Evolutionary conservation across 2,113 vertebrate genomes (phyloP).

Genomic region (Rhabdomys dilectus): DNA sequence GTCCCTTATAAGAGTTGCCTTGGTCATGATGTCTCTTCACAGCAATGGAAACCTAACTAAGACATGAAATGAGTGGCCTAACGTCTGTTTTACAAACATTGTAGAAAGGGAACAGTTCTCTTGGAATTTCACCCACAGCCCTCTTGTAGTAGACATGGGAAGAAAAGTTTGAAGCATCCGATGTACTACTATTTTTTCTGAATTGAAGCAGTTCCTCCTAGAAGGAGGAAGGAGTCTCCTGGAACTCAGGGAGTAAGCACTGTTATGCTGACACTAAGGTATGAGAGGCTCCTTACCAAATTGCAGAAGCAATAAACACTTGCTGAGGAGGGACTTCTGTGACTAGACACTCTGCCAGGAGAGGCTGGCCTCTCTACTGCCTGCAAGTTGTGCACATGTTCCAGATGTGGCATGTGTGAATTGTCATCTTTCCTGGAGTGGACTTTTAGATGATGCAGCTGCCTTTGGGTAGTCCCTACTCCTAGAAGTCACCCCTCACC

Average conservation of each 20-base stretch:
- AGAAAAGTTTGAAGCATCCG: not conserved
- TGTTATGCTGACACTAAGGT: not conserved
- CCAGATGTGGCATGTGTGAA: not conserved
- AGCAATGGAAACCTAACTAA: no score
- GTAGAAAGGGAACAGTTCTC: not conserved
- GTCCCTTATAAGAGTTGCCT: no score
- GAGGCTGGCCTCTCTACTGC: not conserved
- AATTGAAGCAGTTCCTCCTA: not conserved
- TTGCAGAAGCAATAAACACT: not conserved
- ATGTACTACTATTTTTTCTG: not conserved
- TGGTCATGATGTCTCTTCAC: no score
- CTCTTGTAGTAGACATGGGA: not conserved
- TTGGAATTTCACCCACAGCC: not conserved
- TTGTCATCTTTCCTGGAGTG: fast-evolving
- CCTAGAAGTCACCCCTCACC: not conserved
- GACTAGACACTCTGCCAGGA: not conserved
- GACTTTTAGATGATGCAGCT: not conserved
- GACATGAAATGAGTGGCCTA: no score
- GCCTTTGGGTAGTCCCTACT: not conserved
- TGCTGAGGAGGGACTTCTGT: not conserved
- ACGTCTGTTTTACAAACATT: not conserved
- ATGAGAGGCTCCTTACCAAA: not conserved
- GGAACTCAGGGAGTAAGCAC: not conserved
- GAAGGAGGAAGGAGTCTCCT: not conserved
- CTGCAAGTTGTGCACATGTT: not conserved